phyloP scores from a whole-genome alignment of 2,113 vertebrate genomes.

The Pollimyrus isidori region DNA sequence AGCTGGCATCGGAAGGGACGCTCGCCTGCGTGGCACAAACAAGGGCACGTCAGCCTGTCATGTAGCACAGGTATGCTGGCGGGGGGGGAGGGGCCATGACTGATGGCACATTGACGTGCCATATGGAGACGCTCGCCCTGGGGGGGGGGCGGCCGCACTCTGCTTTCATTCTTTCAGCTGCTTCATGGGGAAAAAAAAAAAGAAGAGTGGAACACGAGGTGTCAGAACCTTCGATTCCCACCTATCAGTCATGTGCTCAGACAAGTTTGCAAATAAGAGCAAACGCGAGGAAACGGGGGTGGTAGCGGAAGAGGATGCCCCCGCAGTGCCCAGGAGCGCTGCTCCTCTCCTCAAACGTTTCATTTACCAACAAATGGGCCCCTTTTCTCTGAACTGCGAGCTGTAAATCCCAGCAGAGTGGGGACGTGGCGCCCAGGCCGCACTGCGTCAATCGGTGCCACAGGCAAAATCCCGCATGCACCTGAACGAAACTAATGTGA shows the following conservation, averaged over 20 bases:
- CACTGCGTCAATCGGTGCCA: slow-evolving; percentile 49
- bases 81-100: background rate
- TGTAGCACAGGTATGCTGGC: background rate
- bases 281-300: background rate
- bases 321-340: background rate
- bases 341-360: background rate
- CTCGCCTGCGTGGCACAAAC: slow-evolving; percentile 53
- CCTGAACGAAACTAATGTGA: slow-evolving; percentile 66
- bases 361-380: background rate
- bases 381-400: background rate
- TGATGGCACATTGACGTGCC: background rate
- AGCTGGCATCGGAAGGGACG: slow-evolving; percentile 59
- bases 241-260: background rate
- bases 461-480: slow-evolving; percentile 50
- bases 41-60: slow-evolving; percentile 12
- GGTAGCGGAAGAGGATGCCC: background rate
- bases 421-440: slow-evolving; percentile 37
- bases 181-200: background rate
- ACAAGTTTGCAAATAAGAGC: background rate
- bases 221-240: background rate
- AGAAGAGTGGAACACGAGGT: background rate
- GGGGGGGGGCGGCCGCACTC: background rate
- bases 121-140: background rate
- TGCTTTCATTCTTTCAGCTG: background rate
- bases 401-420: slow-evolving; percentile 3